Conservation (phyloP, 2,888 invertebrate genomes). For the Gymnosoma rotundatum region DNA sequence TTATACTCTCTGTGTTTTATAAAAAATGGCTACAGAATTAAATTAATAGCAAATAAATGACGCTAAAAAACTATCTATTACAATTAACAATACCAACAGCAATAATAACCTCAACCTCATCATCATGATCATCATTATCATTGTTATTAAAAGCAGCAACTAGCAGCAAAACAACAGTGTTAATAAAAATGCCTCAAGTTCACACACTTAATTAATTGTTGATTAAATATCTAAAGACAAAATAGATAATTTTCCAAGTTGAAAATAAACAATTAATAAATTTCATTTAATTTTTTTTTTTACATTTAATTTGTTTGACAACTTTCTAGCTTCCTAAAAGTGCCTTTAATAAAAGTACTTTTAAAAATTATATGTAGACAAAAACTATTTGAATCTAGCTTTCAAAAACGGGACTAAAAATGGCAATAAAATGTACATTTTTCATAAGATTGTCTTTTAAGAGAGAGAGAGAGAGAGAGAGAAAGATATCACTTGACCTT, state of each 20-base stretch:
- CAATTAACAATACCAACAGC: constrained; percentile 47
- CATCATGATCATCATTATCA: constrained; percentile 5
- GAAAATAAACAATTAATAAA: constrained; percentile 61
- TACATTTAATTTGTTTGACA: too few relatives aligned
- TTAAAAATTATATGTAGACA: too few relatives aligned
- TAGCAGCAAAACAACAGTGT: constrained; percentile 28
- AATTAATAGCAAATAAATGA: constrained; percentile 45
- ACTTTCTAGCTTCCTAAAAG: too few relatives aligned
- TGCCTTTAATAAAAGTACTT: too few relatives aligned
- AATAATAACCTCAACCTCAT: constrained; percentile 26
- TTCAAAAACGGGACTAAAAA: too few relatives aligned
- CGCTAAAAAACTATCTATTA: constrained; percentile 54
- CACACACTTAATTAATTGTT: constrained; percentile 69
- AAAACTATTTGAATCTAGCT: too few relatives aligned
- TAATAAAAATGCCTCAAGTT: constrained; percentile 66
- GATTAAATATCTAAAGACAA: constrained; percentile 68
- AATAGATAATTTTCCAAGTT: constrained; percentile 66
- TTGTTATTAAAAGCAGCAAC: constrained; percentile 24
- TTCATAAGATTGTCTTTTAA: too few relatives aligned
- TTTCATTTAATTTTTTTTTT: too few relatives aligned
- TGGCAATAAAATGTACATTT: too few relatives aligned
- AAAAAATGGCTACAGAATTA: neutral
- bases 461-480: too few relatives aligned
- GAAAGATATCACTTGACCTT: too few relatives aligned
- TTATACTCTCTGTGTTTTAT: neutral